A percentile compares a stretch with the other conserved stretches of the same genome.
Evolutionary conservation across 2,113 vertebrate species (phyloP).

Genomic region (Ia io): DNA sequence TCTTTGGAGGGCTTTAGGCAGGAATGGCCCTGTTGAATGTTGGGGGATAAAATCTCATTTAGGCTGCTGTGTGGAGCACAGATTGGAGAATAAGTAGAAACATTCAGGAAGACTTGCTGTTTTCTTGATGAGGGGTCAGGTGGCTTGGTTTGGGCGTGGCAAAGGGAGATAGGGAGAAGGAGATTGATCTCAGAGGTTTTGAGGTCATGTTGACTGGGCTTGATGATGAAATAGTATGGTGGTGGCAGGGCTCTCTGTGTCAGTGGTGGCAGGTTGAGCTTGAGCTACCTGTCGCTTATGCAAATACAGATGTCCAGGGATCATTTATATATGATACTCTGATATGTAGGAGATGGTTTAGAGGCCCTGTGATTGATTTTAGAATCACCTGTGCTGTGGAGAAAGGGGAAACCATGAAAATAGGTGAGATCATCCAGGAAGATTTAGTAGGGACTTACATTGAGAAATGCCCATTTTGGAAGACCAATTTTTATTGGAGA

Average conservation of each 20-base stretch:
- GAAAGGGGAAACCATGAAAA: background rate
- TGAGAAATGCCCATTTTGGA: slow-evolving; percentile 56
- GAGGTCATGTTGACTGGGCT: background rate
- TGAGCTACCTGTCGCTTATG: slow-evolving; percentile 35
- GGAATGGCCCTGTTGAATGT: background rate
- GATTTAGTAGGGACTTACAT: slow-evolving; percentile 18
- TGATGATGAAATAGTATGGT: background rate
- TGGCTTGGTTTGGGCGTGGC: background rate
- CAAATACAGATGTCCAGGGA: background rate
- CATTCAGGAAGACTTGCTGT: background rate
- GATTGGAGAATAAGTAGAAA: background rate
- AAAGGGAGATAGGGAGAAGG: background rate
- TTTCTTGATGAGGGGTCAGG: background rate
- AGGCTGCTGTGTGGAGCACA: background rate
- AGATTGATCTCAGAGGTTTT: slow-evolving; percentile 8
- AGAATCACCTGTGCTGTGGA: background rate
- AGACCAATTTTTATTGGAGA: slow-evolving; percentile 57
- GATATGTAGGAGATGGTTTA: background rate
- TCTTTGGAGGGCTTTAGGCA: background rate
- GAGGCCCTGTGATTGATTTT: background rate
- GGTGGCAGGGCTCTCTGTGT: background rate
- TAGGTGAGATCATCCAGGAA: slow-evolving; percentile 25
- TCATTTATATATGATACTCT: slow-evolving; percentile 3
- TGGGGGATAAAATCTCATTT: background rate
- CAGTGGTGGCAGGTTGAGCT: background rate